These are phyloP conservation scores for Phlogophora meticulosa DNA, from an alignment of 2,888 invertebrate genomes.

Conservation along the genomic window DNA sequence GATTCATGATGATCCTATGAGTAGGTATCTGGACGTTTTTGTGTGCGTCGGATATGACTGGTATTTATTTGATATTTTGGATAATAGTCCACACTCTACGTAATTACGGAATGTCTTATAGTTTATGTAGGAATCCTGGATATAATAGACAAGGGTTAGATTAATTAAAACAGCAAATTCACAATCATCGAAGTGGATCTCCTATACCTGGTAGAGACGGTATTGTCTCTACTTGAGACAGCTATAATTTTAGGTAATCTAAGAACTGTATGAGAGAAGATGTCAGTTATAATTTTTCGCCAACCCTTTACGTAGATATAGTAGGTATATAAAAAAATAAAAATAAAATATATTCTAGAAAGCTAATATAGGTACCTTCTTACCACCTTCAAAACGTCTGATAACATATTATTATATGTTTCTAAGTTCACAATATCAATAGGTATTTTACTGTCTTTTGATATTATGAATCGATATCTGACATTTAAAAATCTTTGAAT, in stretches of 20 bases:
- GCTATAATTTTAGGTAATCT: too few species aligned
- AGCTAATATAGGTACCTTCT: too few species aligned
- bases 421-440: background rate
- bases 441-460: background rate
- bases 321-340: too few species aligned
- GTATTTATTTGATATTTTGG: conserved; percentile 10
- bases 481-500: conserved; percentile 68
- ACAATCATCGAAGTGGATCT: background rate
- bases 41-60: conserved; percentile 23
- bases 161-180: background rate
- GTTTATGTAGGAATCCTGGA: background rate
- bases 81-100: background rate
- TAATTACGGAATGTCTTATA: background rate
- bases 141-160: background rate
- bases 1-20: conserved; percentile 44
- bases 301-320: too few species aligned
- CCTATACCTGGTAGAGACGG: too few species aligned
- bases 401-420: background rate
- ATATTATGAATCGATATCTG: conserved; percentile 44
- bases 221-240: too few species aligned
- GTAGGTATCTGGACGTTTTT: conserved; percentile 10
- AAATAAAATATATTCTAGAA: too few species aligned
- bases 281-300: too few species aligned
- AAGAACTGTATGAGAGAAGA: too few species aligned
- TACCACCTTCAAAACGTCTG: too few species aligned